Percentiles rank a stretch among this genome's conserved stretches.
These are phyloP conservation scores for Novumbra hubbsi DNA, from an alignment of 2,797 vertebrate species.

Conservation along the genomic window DNA sequence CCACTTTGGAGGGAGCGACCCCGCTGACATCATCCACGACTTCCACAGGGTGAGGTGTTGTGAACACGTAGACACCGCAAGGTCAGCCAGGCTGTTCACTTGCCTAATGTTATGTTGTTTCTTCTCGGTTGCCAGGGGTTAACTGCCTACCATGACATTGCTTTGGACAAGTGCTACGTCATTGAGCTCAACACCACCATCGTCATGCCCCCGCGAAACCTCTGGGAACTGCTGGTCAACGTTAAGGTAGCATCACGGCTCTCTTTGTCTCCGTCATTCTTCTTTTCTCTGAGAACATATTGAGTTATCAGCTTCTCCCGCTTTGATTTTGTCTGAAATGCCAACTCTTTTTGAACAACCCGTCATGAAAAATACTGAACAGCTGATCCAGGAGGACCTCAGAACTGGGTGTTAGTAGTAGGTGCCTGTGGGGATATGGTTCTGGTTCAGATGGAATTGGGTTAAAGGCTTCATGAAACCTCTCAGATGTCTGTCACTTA, in stretches of 20 bases:
- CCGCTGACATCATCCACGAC: conserved; percentile 87
- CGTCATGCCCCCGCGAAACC: conserved; percentile 91
- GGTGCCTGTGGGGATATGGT: too few relatives aligned
- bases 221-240: conserved; percentile 91
- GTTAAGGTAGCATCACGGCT: conserved; percentile 77
- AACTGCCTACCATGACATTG: conserved; percentile 91
- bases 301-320: not conserved
- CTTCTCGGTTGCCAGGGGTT: conserved; percentile 74
- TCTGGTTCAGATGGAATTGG: too few relatives aligned
- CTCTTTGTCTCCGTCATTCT: conserved; percentile 15
- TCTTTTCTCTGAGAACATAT: not conserved
- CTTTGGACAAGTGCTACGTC: conserved; percentile 92
- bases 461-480: too few relatives aligned
- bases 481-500: too few relatives aligned
- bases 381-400: too few relatives aligned
- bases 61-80: not conserved
- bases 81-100: not conserved
- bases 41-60: conserved; percentile 65
- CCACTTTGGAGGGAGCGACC: conserved; percentile 87
- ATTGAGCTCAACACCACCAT: conserved; percentile 91
- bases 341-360: too few relatives aligned
- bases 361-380: too few relatives aligned
- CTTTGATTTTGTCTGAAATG: not conserved
- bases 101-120: not conserved
- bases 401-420: too few relatives aligned